Base-by-base conservation (phyloP, 35 echinoderm and acorn worm genomes). In the Chiridota heheva region DNA sequence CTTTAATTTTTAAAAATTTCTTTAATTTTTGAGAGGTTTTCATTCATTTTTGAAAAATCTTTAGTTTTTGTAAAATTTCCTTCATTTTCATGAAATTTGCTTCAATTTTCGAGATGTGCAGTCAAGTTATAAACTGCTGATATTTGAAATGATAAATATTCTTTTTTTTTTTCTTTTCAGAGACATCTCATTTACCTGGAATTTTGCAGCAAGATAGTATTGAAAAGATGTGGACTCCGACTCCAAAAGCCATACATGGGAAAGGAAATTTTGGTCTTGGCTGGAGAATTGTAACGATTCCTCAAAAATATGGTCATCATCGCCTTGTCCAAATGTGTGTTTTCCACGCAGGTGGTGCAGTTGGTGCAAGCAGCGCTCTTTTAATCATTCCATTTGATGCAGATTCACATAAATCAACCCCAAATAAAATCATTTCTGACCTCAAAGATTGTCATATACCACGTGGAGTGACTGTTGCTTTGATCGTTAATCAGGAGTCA, bases 331-430 rank as follows among this genome's bases (percentile, higher is more conserved):
- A 87, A 35, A 67, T 84, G 58, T 72, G 80, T 55, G 64, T 86
- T 0, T 73, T 73, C 7, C 95, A 98, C 73, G 71, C 79, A 61
- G 95, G 95, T 43, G 95, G 85, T n/a, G 89, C 95, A 41, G 47
- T 98, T 37, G 95, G 95, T n/a, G 86, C 81, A 26, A 91, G 89
- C 55, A 91, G 89, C 44, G 67, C 89, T 22, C 75, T 98, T 8
- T 15, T 89, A 0, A 61, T 98, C 61, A 60, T 78, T 5, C 67
- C 89, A 20, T 59, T 68, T 60, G 34, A 49, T 26, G 53, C 43
- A 15, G 67, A 70, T 22, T 26, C 29, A 24, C 17, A 56, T 10
- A 24, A 60, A 70, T 16, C 30, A 24, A 37, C 34, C 22, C 7
- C 3, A n/a, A 47, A 35, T 36, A 13, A 44, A 17, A n/a, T 36